Evolutionary conservation across 2,113 vertebrate species (phyloP).

Genomic region (Motacilla tschutschensis): DNA sequence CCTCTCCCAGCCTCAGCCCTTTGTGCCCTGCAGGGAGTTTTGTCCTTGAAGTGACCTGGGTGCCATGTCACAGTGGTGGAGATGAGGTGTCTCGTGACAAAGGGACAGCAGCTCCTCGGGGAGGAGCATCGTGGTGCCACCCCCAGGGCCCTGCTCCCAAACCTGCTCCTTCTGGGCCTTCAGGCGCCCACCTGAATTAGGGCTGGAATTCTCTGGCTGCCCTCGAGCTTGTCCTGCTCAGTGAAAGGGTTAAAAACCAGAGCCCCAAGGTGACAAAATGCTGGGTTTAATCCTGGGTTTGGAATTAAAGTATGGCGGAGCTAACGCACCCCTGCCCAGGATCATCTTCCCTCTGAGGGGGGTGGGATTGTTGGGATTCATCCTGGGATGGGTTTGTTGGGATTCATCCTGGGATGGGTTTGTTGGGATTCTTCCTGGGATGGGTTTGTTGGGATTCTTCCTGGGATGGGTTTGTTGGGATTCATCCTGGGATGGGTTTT

Average conservation of each 20-base stretch:
- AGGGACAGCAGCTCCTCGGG: fast-evolving
- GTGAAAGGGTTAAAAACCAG: background rate
- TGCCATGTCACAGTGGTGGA: background rate
- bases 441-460: background rate
- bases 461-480: background rate
- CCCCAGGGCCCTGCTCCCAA: background rate
- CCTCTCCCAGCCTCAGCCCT: background rate
- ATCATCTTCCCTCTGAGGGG: background rate
- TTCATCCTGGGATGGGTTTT: background rate
- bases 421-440: background rate
- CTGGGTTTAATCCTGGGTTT: background rate
- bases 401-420: background rate
- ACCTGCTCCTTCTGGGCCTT: background rate
- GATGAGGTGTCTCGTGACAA: background rate
- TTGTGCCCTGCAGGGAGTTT: background rate
- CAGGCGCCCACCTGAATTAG: too few relatives aligned
- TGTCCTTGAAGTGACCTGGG: background rate
- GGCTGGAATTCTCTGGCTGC: background rate
- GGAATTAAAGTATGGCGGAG: background rate
- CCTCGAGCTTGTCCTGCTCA: background rate
- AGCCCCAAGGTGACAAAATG: background rate
- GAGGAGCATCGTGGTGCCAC: background rate
- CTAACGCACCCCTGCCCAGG: background rate
- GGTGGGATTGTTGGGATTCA: too few relatives aligned
- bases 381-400: background rate